A percentile compares a stretch with the other conserved stretches of the same genome.
Evolutionary conservation across 2,113 vertebrate species (phyloP).

Genomic region (Tragulus kanchil): DNA sequence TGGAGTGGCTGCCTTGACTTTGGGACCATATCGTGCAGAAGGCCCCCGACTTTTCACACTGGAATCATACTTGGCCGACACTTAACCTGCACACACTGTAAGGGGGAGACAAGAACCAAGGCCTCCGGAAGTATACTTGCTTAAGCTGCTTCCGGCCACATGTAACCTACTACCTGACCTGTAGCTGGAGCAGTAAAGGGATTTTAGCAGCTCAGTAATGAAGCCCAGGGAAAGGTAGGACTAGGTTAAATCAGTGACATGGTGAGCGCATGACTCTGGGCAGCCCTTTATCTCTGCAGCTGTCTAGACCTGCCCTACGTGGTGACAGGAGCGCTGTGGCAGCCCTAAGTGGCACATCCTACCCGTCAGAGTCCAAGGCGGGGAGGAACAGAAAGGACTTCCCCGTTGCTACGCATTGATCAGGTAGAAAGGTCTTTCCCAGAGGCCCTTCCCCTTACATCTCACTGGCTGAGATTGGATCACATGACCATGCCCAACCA

Average conservation of each 20-base stretch:
- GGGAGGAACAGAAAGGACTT: neutral
- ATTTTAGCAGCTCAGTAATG: neutral
- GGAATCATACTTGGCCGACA: neutral
- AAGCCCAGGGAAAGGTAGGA: neutral
- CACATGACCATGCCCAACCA: neutral
- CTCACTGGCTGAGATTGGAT: neutral
- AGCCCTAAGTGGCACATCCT: neutral
- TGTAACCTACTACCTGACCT: neutral
- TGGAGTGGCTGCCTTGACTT: neutral
- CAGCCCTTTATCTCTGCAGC: neutral
- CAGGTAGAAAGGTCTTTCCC: neutral
- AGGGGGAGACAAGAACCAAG: neutral
- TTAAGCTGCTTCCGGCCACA: neutral
- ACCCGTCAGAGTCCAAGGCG: neutral
- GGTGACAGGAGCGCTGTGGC: neutral
- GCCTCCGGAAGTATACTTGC: neutral
- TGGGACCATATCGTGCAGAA: neutral
- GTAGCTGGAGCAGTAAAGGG: neutral
- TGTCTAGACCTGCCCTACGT: neutral
- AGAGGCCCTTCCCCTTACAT: neutral
- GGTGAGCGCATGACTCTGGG: neutral
- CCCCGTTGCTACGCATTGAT: fast-evolving
- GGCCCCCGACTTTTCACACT: neutral
- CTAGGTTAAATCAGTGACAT: neutral
- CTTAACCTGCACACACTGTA: neutral